Conservation (phyloP, 2,888 invertebrate species). For the Spodoptera picta region DNA sequence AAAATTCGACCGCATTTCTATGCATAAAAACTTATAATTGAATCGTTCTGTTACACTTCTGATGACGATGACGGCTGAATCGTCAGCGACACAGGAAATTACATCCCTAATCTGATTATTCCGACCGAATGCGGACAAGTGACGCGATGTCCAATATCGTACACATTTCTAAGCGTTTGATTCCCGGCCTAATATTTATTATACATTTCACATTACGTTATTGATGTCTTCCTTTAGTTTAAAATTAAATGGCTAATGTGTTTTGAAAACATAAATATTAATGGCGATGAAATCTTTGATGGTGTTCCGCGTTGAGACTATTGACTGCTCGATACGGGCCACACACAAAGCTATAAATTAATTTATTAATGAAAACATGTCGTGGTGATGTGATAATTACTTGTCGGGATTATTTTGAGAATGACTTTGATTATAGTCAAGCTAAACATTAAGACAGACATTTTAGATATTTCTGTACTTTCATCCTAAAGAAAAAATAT, state of each 20-base stretch:
- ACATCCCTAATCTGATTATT: conserved; percentile 82
- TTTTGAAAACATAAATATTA: conserved; percentile 29
- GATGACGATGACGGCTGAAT: conserved; percentile 63
- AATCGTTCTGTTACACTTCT: conserved; percentile 57
- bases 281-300: conserved; percentile 24
- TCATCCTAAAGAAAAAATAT: too few relatives aligned
- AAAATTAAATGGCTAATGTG: conserved; percentile 26
- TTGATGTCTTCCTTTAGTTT: conserved; percentile 49
- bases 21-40: conserved; percentile 55
- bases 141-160: conserved; percentile 57
- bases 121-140: conserved; percentile 72
- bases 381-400: too few relatives aligned
- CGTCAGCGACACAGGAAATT: conserved; percentile 79
- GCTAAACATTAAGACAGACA: too few relatives aligned
- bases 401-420: too few relatives aligned
- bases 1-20: conserved; percentile 13
- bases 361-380: conserved; percentile 8
- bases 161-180: conserved; percentile 34
- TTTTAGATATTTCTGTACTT: too few relatives aligned
- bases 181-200: conserved; percentile 30
- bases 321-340: conserved; percentile 2
- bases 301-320: conserved; percentile 11
- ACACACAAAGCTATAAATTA: conserved; percentile 7
- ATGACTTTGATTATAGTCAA: too few relatives aligned
- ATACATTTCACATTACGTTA: conserved; percentile 40